Base-by-base conservation (phyloP, 2,888 invertebrate genomes). In the Microctonus hyperodae region DNA sequence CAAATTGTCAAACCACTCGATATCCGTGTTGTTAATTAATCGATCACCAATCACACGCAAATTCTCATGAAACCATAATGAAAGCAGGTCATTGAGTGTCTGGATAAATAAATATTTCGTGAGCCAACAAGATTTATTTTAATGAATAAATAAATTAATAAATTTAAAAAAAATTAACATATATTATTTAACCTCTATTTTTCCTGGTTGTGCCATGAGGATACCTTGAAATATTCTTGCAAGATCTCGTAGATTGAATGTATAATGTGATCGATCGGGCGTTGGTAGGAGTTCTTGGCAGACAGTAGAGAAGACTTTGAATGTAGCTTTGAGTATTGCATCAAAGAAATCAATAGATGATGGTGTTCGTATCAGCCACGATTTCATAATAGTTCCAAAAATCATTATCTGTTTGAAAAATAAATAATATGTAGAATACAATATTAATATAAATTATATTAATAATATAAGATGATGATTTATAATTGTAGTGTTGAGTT, bases 51-150 rank as follows among this genome's bases (percentile, higher is more conserved):
- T 96, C 0, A 96, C 94, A 7, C 96, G 87, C 82, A 91, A 90
- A 61, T 93, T 92, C 82, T 96, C 96, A 80, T 96, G 96, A 73
- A 92, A 94, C 96, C 96, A 96, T 11, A 96, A 85, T n/a, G 92
- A 86, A 48, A 89, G 88, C 70, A 92, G 86, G 33, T 90, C 88
- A 4, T 88, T 86, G 50, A 88, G 86, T 5, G 81, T 79, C 90
- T 90, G 73, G 33, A 67, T 59, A 62, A 53, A 20, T 51, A 55
- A 35, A 25, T 10, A 56, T 59, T 33, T 35, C 11, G 23, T 10
- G 0, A 11, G 2, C 16, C 13, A 55, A 13, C 1, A 50, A 23
- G 13, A 6, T 10, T 9, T 3, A 40, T 40, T 4, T 10, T 22
- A 9, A 2, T 2, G 2, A 53, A 35, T 28, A 25, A 25, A 11